Base-by-base conservation (phyloP, 2,113 vertebrate genomes). In the Esox niger region DNA sequence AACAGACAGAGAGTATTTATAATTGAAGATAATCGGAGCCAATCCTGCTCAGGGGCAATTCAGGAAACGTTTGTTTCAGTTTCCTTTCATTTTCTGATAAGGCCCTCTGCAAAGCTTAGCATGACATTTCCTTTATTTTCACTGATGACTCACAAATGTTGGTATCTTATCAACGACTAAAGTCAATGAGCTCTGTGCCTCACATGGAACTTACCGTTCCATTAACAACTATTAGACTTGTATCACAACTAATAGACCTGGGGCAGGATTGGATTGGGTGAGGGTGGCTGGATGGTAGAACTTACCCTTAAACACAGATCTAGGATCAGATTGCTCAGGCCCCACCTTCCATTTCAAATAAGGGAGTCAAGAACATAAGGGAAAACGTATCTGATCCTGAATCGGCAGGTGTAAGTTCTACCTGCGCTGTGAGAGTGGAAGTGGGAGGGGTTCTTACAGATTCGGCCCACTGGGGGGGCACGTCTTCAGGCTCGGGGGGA, bases 401-500 rank as follows among this genome's bases (percentile, higher is more conserved):
- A 1, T 38, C 35, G 15, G 35, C 13, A 13, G n/a, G 0, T 15
- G 11, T 38, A 11, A 38, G 35, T 17, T 43, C 38, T 43, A 43
- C 38, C 38, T 43, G 17, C 38, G 13, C 3, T 4, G 38, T 43
- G 13, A 17, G 38, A 15, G 38, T 43, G 13, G 38, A 1, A 47
- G 46, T 13, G 3, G 7, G 30, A n/a, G 29, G 27, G 43, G 35
- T 25, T 73, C 93, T 94, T 95, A 99, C 97, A 82, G 95, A 95
- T 69, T 99, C 97, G 52, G 94, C 92, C 97, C 97, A 99, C 84
- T 96, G 96, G 69, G 93, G 92, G 0, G 94, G 88, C 58, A 97
- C 81, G 70, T 98, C 96, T 2, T 91, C 95, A 1, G 91, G 90
- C 65, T 99, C 97, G 62, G 93, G 95, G 8, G 95, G 92, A 21